These are phyloP conservation scores for Zaprionus capensis DNA, from an alignment of 1,140 invertebrate genomes.

Conservation along the genomic window DNA sequence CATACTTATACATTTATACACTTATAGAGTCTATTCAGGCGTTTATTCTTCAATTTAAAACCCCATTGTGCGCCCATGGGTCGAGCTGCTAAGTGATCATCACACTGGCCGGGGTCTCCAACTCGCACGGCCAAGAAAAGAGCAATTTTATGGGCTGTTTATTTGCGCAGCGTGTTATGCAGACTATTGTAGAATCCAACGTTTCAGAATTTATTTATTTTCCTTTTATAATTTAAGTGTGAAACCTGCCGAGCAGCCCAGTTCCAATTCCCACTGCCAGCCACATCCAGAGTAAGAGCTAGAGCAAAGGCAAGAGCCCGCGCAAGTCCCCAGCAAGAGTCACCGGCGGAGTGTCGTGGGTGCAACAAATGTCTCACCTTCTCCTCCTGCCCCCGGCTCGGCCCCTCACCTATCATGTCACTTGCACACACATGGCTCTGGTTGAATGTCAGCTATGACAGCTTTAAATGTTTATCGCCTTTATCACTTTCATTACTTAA, in stretches of 20 bases:
- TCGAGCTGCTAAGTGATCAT: constrained; percentile 71
- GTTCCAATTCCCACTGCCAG: not conserved
- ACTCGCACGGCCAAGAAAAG: constrained; percentile 26
- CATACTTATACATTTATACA: constrained; percentile 6
- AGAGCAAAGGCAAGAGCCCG: not conserved
- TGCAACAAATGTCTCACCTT: constrained; percentile 48
- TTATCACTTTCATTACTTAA: constrained; percentile 70
- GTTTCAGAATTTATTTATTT: constrained; percentile 15
- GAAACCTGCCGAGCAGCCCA: constrained; percentile 20
- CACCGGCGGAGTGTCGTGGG: constrained; percentile 8
- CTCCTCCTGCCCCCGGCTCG: not conserved
- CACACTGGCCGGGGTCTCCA: constrained; percentile 21
- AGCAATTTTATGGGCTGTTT: constrained; percentile 37
- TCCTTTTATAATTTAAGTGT: constrained; percentile 34
- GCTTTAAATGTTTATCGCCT: constrained; percentile 74
- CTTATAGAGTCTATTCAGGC: constrained; percentile 50
- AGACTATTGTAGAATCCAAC: constrained; percentile 14
- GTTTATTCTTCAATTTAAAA: constrained; percentile 75
- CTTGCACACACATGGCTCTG: constrained; percentile 53
- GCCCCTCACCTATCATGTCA: not conserved
- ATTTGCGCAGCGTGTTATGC: constrained; percentile 36
- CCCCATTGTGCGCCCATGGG: constrained; percentile 67
- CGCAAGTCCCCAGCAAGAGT: constrained; percentile 9
- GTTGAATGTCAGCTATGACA: constrained; percentile 24
- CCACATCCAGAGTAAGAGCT: constrained; percentile 8